A percentile compares a stretch with the other conserved stretches of the same genome.
phyloP scores from a whole-genome alignment of 2,797 vertebrate species.

The Melanotaenia nigrans region DNA sequence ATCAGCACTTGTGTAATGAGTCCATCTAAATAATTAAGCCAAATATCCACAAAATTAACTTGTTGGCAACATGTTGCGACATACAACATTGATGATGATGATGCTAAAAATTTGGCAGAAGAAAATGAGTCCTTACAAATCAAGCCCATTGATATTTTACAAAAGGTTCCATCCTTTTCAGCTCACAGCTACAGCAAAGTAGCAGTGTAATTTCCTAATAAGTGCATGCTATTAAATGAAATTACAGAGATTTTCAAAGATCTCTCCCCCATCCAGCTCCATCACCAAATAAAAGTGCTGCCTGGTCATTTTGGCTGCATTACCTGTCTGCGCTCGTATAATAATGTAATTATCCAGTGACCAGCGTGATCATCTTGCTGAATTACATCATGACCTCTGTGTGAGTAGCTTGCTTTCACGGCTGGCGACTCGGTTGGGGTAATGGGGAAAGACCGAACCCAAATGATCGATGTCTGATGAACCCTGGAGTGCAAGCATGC shows the following conservation, averaged over 20 bases:
- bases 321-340: conserved; percentile 72
- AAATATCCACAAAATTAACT: conserved; percentile 30
- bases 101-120: conserved; percentile 25
- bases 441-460: conserved; percentile 65
- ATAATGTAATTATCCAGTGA: conserved; percentile 76
- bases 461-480: conserved; percentile 68
- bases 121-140: conserved; percentile 13
- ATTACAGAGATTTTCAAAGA: conserved; percentile 69
- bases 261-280: conserved; percentile 3
- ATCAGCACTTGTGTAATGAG: neutral
- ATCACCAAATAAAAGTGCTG: conserved; percentile 58
- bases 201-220: conserved; percentile 63
- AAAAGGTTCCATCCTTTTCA: conserved; percentile 40
- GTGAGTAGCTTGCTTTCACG: conserved; percentile 61
- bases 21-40: conserved; percentile 38
- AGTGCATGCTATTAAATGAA: conserved; percentile 63
- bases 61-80: conserved; percentile 9
- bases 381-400: conserved; percentile 72
- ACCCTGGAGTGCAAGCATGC: conserved; percentile 44
- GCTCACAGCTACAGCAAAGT: conserved; percentile 41
- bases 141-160: conserved; percentile 48
- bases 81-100: conserved; percentile 21
- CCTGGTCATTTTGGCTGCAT: conserved; percentile 71
- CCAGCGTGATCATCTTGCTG: conserved; percentile 66
- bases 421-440: conserved; percentile 56